Evolutionary conservation across 2,888 invertebrate genomes (phyloP), one percentile per base, ranked within the genome.

Genomic region (Schrankia costaestrigalis): DNA sequence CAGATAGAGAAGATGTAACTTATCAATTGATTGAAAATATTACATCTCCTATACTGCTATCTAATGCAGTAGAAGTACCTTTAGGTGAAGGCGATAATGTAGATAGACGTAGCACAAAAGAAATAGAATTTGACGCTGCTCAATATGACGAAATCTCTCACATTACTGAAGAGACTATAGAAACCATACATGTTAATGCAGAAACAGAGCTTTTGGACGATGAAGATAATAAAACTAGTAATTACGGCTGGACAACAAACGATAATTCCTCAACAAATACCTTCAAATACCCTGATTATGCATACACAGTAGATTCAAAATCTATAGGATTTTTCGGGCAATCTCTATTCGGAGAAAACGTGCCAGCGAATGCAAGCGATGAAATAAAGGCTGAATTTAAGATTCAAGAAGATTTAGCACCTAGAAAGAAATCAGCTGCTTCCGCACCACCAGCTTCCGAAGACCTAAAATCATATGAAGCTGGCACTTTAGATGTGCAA

Each of bases 11-110:
- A 25, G 71, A 82, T 52, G 57, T 85, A 7, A 87, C 86, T 1
- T 50, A 61, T 8, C 75, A 86, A 27, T 44, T 87, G 7, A 84
- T 86, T 30, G 81, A 85, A 49, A 86, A 87, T 41, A 77, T 87
- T 19, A 84, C 72, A 18, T 71, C 84, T 2, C 81, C 75, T 1
- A 78, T 86, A 47, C 82, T 78, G 33, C 59, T 85, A n/a, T 68
- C 63, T 0, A 81, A 86, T 50, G 70, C 85, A 2, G 78, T 85
- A 8, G 78, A 72, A 63, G 77, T 63, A 2, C 66, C 70, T 2
- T 41, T 82, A 1, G 44, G 70, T 21, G 78, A 74, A 43, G 26
- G 18, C 21, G 56, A 46, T 27, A 56, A 47, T 19, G 45, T 6
- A 9, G 26, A 34, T 5, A 26, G 33, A 19, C n/a, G n/a, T n/a